Evolutionary conservation across 2,113 vertebrate genomes (phyloP).

Genomic region (Passer domesticus): DNA sequence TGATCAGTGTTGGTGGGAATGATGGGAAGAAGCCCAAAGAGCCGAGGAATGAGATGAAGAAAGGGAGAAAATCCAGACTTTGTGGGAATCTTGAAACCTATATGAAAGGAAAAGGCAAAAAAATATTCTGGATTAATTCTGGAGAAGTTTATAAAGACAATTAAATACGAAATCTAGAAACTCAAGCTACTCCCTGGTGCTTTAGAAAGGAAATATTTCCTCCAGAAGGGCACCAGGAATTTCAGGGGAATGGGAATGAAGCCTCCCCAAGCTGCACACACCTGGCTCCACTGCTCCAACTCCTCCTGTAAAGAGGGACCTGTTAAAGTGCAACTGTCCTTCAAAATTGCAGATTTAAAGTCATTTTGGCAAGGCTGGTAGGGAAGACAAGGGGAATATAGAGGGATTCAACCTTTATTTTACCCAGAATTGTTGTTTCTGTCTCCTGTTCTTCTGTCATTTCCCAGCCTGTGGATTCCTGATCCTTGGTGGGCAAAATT

Average conservation of each 20-base stretch:
- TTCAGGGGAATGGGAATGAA: not conserved
- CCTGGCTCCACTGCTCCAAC: not conserved
- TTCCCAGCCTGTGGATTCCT: not conserved
- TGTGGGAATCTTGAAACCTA: not conserved
- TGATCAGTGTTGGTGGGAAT: not conserved
- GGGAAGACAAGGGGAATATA: not conserved
- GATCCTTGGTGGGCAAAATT: not conserved
- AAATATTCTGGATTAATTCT: not conserved
- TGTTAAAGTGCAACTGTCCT: not conserved
- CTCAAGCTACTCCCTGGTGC: rapidly evolving
- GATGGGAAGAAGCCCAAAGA: not conserved
- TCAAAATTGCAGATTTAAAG: not conserved
- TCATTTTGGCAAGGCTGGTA: not conserved
- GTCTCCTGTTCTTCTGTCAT: not conserved
- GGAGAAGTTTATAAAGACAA: not conserved
- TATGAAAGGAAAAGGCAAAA: not conserved
- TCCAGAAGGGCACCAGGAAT: not conserved
- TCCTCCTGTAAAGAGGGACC: rapidly evolving
- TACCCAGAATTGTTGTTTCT: not conserved
- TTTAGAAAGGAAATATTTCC: not conserved
- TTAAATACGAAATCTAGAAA: not conserved
- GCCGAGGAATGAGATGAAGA: not conserved
- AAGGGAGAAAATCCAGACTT: not conserved
- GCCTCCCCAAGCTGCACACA: rapidly evolving
- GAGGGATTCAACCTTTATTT: not conserved